phyloP scores from a whole-genome alignment of 2,113 vertebrate species.

The Rousettus leschenaultii region DNA sequence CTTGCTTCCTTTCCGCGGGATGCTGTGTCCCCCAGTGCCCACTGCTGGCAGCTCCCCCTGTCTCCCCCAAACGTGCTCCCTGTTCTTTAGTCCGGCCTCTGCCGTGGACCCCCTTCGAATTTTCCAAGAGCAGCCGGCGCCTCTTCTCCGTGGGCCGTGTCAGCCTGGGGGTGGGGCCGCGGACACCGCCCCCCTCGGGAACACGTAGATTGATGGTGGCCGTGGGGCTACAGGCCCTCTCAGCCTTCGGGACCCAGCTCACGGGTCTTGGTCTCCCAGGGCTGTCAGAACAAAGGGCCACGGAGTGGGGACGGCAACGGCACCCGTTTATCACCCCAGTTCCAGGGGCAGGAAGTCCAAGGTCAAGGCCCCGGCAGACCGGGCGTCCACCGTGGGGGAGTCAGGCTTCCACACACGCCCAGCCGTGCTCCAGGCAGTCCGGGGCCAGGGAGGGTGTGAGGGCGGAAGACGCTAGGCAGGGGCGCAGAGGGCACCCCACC shows the following conservation, averaged over 20 bases:
- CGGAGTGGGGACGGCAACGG: no score
- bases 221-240: background rate
- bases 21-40: accelerated
- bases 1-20: no score
- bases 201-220: accelerated
- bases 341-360: no score
- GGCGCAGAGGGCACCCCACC: no score
- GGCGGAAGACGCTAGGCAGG: no score
- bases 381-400: no score
- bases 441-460: no score
- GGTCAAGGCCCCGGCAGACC: no score
- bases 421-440: no score
- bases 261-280: accelerated
- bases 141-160: no score
- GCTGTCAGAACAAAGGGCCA: accelerated
- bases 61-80: background rate
- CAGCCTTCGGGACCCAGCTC: background rate
- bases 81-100: background rate
- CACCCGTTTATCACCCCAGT: no score
- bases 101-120: accelerated
- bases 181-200: accelerated
- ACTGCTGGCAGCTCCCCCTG: accelerated
- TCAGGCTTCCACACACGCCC: no score
- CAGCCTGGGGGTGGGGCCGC: accelerated
- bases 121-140: accelerated